A percentile compares a stretch with the other conserved stretches of the same genome.
Conservation (phyloP, 2,888 invertebrate genomes). For the Didymodactylos carnosus region DNA sequence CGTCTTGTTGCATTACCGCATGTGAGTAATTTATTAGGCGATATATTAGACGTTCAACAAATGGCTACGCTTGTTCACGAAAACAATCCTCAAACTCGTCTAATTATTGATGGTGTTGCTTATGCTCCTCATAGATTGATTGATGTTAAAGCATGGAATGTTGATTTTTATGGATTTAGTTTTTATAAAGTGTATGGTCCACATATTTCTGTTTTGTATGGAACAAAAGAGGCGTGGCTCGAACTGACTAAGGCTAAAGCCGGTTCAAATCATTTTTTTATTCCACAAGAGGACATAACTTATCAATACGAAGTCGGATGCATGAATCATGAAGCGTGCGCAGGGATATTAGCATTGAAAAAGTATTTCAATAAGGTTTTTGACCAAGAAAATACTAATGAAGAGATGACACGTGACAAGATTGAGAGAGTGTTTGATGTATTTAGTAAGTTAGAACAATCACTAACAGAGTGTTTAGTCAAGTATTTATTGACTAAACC, state of each 20-base stretch:
- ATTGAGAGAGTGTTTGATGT: neutral
- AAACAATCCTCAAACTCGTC: neutral
- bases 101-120: neutral
- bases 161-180: neutral
- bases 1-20: neutral
- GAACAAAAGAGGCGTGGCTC: neutral
- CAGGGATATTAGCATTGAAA: neutral
- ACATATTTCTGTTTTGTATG: neutral
- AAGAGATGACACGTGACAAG: neutral
- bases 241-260: neutral
- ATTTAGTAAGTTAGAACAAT: neutral
- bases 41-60: neutral
- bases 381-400: too few species aligned
- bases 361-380: neutral
- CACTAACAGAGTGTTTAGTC: neutral
- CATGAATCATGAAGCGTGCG: neutral
- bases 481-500: neutral
- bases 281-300: neutral
- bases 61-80: neutral
- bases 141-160: neutral
- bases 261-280: neutral
- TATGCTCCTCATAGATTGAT: neutral
- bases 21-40: neutral
- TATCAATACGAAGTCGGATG: neutral
- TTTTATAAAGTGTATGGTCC: neutral